Percentiles rank a stretch among this genome's conserved stretches.
Conservation (phyloP, 2,888 invertebrate species). For the Epiblema foenella region DNA sequence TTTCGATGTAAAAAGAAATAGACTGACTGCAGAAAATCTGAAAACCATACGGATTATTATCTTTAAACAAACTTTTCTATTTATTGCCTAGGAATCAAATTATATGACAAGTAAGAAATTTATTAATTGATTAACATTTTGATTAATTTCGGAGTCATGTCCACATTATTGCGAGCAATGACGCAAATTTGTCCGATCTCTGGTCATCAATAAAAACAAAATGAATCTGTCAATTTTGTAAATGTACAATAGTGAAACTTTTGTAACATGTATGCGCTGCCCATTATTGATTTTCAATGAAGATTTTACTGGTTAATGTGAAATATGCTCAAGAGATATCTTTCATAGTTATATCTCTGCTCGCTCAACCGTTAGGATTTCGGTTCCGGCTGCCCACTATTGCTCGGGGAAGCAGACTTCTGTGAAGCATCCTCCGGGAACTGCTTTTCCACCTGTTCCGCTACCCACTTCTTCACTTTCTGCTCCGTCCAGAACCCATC, state of each 20-base stretch:
- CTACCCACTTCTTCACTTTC: slow-evolving; percentile 82
- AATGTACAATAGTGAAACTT: neutral
- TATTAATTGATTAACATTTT: too few species aligned
- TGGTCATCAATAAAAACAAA: too few species aligned
- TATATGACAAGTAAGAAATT: too few species aligned
- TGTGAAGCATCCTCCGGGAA: slow-evolving; percentile 69
- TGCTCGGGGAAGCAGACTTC: slow-evolving; percentile 54
- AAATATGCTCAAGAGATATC: slow-evolving; percentile 27
- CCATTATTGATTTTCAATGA: neutral
- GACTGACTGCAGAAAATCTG: too few species aligned
- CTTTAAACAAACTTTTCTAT: too few species aligned
- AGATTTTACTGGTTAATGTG: neutral
- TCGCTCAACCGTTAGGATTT: slow-evolving; percentile 48
- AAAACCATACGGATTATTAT: too few species aligned
- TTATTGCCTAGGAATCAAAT: too few species aligned
- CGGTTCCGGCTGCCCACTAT: slow-evolving; percentile 49
- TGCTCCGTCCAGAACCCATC: slow-evolving; percentile 84
- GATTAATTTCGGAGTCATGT: too few species aligned
- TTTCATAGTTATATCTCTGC: neutral
- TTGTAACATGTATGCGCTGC: slow-evolving; percentile 3
- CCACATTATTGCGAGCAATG: too few species aligned
- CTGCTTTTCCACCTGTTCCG: slow-evolving; percentile 80
- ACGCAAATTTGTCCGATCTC: too few species aligned
- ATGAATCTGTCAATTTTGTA: neutral
- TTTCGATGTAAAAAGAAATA: too few species aligned